Conservation (phyloP, 1,140 invertebrate species). For the Euschistus heros region DNA sequence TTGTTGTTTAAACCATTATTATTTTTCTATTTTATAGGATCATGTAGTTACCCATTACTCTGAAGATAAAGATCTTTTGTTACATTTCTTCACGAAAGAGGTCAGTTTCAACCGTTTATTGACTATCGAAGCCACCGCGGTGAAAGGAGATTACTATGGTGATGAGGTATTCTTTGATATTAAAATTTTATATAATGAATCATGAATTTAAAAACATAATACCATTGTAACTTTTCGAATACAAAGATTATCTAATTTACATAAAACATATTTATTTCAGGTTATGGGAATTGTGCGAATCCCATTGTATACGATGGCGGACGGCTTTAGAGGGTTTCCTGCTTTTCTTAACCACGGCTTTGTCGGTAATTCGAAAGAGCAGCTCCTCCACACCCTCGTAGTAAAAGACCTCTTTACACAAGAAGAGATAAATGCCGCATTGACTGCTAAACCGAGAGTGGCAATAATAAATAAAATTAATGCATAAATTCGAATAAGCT, state of each 20-base stretch:
- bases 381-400: slow-evolving; percentile 34
- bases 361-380: slow-evolving; percentile 39
- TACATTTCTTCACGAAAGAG: slow-evolving; percentile 43
- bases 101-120: slow-evolving; percentile 36
- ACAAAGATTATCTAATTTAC: no score
- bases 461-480: no score
- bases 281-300: slow-evolving; percentile 40
- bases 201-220: no score
- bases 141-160: slow-evolving; percentile 38
- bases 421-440: slow-evolving; percentile 30
- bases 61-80: slow-evolving; percentile 34
- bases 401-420: slow-evolving; percentile 28
- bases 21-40: slow-evolving; percentile 27
- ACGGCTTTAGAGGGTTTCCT: slow-evolving; percentile 42
- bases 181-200: no score
- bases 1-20: slow-evolving; percentile 32
- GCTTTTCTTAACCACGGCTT: slow-evolving; percentile 42
- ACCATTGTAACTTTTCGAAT: no score
- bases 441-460: slow-evolving; percentile 21
- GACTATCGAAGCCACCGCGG: slow-evolving; percentile 34
- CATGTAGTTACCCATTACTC: slow-evolving; percentile 31
- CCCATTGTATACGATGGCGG: slow-evolving; percentile 43
- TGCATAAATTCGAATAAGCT: no score
- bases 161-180: slow-evolving; percentile 36
- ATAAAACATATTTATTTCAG: no score